Conservation (phyloP, 2,888 invertebrate genomes). For the Cacoxenus indagator region DNA sequence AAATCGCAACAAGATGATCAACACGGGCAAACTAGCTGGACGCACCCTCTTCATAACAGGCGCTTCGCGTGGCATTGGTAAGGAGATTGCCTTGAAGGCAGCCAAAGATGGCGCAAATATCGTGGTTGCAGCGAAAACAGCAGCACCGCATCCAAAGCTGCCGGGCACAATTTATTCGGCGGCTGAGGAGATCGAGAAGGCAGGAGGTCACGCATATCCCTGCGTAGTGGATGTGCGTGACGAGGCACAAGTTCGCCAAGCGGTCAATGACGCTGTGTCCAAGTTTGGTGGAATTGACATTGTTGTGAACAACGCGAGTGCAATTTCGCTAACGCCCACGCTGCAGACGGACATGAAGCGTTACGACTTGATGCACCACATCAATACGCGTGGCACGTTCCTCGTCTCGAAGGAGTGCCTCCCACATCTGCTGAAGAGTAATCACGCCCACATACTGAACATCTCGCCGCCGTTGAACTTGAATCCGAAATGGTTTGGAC, state of each 20-base stretch:
- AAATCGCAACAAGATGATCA: conserved; percentile 54
- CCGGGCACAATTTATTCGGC: conserved; percentile 87
- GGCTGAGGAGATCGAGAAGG: conserved; percentile 87
- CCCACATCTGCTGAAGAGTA: conserved; percentile 87
- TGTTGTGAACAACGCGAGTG: conserved; percentile 95
- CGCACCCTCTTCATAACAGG: conserved; percentile 95
- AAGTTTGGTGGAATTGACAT: conserved; percentile 97
- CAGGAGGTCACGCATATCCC: conserved; percentile 82
- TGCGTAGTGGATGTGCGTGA: conserved; percentile 87
- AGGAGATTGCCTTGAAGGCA: conserved; percentile 93
- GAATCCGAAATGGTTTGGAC: conserved; percentile 88
- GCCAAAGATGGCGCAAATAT: conserved; percentile 90
- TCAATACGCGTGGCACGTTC: conserved; percentile 96
- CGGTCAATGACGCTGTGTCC: conserved; percentile 78
- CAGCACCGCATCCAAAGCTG: conserved; percentile 77
- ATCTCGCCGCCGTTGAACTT: conserved; percentile 94
- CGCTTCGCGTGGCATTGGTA: conserved; percentile 95
- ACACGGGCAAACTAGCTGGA: conserved; percentile 78
- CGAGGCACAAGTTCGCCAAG: conserved; percentile 78
- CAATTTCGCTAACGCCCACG: conserved; percentile 89
- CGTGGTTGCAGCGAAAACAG: conserved; percentile 89
- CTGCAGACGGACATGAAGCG: conserved; percentile 92
- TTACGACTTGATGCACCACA: conserved; percentile 95
- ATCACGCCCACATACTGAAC: conserved; percentile 94
- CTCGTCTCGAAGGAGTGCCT: conserved; percentile 93